These are phyloP conservation scores for Megathymus violae DNA, from an alignment of 1,140 invertebrate genomes.

Conservation along the genomic window DNA sequence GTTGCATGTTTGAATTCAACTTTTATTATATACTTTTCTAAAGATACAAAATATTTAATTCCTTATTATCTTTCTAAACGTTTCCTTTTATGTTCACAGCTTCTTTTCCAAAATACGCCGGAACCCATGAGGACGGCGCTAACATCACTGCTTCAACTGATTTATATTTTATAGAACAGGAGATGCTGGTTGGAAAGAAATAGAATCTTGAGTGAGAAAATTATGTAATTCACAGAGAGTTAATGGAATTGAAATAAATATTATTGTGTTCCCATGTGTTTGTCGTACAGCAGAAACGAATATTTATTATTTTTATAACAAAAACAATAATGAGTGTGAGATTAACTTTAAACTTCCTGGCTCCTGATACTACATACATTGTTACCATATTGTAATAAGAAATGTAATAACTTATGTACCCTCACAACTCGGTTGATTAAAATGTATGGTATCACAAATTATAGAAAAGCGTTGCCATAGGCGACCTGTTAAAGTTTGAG, in stretches of 20 bases:
- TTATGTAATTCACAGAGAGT: no score
- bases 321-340: no score
- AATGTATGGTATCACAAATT: constrained; percentile 23
- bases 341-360: no score
- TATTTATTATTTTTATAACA: constrained; percentile 15
- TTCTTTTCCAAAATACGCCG: constrained; percentile 77
- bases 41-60: no score
- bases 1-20: no score
- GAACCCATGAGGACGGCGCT: constrained; percentile 54
- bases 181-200: background rate
- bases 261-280: no score
- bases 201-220: background rate
- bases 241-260: no score
- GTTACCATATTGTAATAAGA: constrained; percentile 25
- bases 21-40: no score
- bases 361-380: background rate
- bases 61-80: no score
- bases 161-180: constrained; percentile 5
- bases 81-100: constrained; percentile 51
- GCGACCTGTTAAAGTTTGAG: constrained; percentile 38
- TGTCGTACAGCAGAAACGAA: background rate
- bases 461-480: constrained; percentile 39
- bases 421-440: constrained; percentile 12
- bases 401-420: background rate
- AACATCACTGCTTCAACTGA: constrained; percentile 17